Evolutionary conservation across 1,140 invertebrate species (phyloP), one percentile per base, ranked within the genome.

Genomic region (Drosophila kohkoa): DNA sequence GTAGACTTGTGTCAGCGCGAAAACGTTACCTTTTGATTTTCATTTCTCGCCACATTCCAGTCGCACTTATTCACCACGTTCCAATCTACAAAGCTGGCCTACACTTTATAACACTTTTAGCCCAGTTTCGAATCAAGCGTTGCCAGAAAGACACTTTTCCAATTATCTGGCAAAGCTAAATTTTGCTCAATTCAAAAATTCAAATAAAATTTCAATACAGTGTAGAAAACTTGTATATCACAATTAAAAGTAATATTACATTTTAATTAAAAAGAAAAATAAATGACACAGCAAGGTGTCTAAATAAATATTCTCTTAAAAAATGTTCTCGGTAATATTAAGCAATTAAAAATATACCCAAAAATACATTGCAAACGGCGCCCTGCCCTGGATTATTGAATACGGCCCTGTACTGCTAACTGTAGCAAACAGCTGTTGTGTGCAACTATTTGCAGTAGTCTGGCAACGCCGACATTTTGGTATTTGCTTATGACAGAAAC

Each of bases 11-110:
- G 30, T 10, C 30, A 13, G 16, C 65, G 7, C 54, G 5, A 48
- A 70, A 35, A 28, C 68, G 68, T 71, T 71, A 71, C 11, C 15
- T 16, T 64, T 64, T 63, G 30, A 30, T 8, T n/a, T 15, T 48
- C 28, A 32, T 30, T 7, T 13, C 13, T 62, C 68, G 35, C 43
- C 64, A 73, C 38, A 28, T 30, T 73, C 54, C 45, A 51, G n/a
- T 25, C 7, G 5, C 8, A n/a, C 16, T 25, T 13, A 20, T 46
- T 20, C 3, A 5, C 20, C 25, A 25, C 25, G 8, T 73, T 73
- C 70, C 48, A 73, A 38, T 73, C 70, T 73, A 69, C 66, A 66
- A 25, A 15, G 5, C 1, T 28, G 20, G 11, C 15, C 16, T 43
- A 28, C 45, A 41, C 6, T 46, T 1, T 15, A 13, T 5, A 45